phyloP scores from a whole-genome alignment of 2,888 invertebrate genomes.

The Epistrophella euchroma region DNA sequence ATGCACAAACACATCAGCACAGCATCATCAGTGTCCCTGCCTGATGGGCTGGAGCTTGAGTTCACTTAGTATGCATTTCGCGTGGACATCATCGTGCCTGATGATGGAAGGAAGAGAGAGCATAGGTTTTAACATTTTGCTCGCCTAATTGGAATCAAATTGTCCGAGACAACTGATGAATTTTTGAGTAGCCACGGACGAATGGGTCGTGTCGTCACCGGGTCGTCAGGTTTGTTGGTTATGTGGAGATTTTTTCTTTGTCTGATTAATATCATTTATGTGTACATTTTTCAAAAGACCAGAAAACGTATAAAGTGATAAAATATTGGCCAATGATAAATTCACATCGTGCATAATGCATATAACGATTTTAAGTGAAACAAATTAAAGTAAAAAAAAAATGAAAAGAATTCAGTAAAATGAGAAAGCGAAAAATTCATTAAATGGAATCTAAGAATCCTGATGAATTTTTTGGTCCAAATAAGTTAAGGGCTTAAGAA shows the following conservation, averaged over 20 bases:
- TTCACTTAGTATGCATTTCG: conserved; percentile 70
- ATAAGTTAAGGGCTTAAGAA: too few relatives aligned
- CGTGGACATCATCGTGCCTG: conserved; percentile 62
- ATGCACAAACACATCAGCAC: conserved; percentile 16
- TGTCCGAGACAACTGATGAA: conserved; percentile 73
- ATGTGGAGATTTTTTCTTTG: not conserved
- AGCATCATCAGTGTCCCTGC: conserved; percentile 38
- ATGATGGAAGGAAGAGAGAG: conserved; percentile 43
- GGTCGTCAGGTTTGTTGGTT: not conserved
- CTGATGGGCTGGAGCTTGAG: conserved; percentile 16
- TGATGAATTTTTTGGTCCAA: too few relatives aligned
- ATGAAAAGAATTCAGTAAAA: not conserved
- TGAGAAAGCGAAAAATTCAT: too few relatives aligned
- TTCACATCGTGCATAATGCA: not conserved
- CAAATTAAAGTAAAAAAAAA: not conserved
- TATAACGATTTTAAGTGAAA: conserved; percentile 1
- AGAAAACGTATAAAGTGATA: not conserved
- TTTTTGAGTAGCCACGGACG: conserved; percentile 60
- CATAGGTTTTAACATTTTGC: conserved; percentile 72
- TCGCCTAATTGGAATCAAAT: conserved; percentile 76
- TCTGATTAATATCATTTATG: not conserved
- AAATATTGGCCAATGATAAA: conserved; percentile 5
- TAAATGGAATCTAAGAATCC: too few relatives aligned
- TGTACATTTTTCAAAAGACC: not conserved
- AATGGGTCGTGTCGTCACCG: conserved; percentile 16